These are phyloP conservation scores for Drosophila watanabei DNA, from an alignment of 1,140 invertebrate genomes.

Conservation along the genomic window DNA sequence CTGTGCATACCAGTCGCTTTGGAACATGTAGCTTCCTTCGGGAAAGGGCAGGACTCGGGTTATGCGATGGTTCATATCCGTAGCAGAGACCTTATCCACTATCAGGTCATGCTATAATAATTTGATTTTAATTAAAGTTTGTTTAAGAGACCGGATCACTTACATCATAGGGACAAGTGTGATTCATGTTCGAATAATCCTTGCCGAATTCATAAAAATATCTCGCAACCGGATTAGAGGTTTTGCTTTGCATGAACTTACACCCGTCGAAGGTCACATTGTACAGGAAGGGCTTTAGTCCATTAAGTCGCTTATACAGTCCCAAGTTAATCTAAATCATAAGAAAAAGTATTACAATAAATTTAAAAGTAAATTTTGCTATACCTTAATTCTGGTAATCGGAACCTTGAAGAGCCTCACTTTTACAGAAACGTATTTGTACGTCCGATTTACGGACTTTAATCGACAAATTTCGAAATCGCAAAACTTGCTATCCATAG, in stretches of 20 bases:
- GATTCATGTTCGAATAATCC: constrained; percentile 10
- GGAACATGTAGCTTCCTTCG: neutral
- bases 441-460: neutral
- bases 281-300: constrained; percentile 15
- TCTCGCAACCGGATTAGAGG: neutral
- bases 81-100: neutral
- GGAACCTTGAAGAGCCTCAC: neutral
- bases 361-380: neutral
- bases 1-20: neutral
- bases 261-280: constrained; percentile 3
- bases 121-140: too few relatives aligned
- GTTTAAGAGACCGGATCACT: neutral
- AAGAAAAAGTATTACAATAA: too few relatives aligned
- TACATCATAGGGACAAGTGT: constrained; percentile 19
- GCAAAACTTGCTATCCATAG: neutral
- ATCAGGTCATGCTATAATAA: constrained; percentile 3
- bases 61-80: neutral
- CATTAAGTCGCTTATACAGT: constrained; percentile 4
- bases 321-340: constrained; percentile 1
- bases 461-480: neutral
- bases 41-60: constrained; percentile 7
- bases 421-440: neutral
- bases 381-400: neutral
- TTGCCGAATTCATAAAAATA: constrained; percentile 6
- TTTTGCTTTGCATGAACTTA: constrained; percentile 1